Conservation (phyloP, 2,888 invertebrate genomes). For the Ariolimax columbianus region DNA sequence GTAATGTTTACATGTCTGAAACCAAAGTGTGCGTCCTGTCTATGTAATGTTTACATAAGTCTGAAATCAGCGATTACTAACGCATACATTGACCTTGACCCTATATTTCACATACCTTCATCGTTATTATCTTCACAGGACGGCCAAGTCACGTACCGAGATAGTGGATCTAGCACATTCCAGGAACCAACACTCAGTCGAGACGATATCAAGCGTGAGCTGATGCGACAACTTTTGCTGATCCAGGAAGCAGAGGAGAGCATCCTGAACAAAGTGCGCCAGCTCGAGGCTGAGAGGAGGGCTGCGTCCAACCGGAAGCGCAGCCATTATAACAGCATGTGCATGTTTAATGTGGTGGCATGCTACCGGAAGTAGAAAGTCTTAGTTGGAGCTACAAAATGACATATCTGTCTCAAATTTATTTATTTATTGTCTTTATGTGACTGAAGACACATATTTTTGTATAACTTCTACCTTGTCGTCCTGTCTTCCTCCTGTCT, state of each 20-base stretch:
- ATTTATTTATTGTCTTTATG: neutral
- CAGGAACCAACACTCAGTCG: neutral
- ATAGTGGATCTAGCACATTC: neutral
- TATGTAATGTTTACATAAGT: too few relatives aligned
- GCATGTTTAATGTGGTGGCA: conserved; percentile 53
- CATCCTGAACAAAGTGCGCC: conserved; percentile 38
- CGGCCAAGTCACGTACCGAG: neutral
- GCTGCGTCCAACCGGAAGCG: conserved; percentile 51
- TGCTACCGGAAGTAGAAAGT: conserved; percentile 43
- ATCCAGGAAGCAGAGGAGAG: conserved; percentile 50
- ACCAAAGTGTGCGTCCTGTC: too few relatives aligned
- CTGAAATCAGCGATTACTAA: too few relatives aligned
- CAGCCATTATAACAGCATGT: conserved; percentile 51
- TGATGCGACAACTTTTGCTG: conserved; percentile 42
- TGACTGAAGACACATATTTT: neutral
- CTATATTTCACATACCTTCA: neutral
- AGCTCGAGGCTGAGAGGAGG: conserved; percentile 44
- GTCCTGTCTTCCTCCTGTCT: too few relatives aligned
- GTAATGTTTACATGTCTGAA: too few relatives aligned
- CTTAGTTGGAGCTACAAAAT: neutral
- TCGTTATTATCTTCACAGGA: neutral
- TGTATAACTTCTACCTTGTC: too few relatives aligned
- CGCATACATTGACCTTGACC: neutral
- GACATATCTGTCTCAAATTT: neutral
- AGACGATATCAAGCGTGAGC: conserved; percentile 28